Conservation (phyloP, 2,113 vertebrate genomes). For the Holacanthus passer region DNA sequence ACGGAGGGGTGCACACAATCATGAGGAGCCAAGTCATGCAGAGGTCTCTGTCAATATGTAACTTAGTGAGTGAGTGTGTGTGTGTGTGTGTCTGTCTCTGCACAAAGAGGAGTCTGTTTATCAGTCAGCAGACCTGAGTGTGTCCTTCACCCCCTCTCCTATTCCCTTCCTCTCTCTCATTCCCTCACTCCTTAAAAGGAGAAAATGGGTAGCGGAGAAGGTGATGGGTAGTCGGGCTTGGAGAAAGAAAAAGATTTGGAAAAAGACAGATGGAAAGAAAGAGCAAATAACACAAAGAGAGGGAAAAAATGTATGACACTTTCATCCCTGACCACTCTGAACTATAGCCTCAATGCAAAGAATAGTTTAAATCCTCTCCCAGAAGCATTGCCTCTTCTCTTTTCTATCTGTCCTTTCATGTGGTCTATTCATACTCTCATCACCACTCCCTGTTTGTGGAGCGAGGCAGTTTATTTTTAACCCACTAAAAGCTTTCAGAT, state of each 20-base stretch:
- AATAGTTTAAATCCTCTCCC: slow-evolving; percentile 33
- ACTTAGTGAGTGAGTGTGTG: slow-evolving; percentile 53
- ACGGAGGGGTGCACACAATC: slow-evolving; percentile 39
- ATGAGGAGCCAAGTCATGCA: slow-evolving; percentile 71
- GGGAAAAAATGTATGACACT: not conserved
- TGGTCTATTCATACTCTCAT: slow-evolving; percentile 61
- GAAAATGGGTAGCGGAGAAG: slow-evolving; percentile 57
- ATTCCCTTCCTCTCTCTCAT: slow-evolving; percentile 42
- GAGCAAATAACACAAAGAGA: slow-evolving; percentile 19
- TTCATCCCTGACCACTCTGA: slow-evolving; percentile 34
- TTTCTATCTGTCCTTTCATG: slow-evolving; percentile 44
- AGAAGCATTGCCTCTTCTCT: slow-evolving; percentile 28
- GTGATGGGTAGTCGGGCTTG: slow-evolving; percentile 49
- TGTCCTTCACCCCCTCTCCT: slow-evolving; percentile 53
- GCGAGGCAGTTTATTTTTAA: slow-evolving; percentile 78
- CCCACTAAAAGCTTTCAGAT: slow-evolving; percentile 79
- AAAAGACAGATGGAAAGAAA: slow-evolving; percentile 32
- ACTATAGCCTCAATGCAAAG: slow-evolving; percentile 11
- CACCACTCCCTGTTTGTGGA: slow-evolving; percentile 67
- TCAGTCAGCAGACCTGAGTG: slow-evolving; percentile 74
- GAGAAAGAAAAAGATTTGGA: slow-evolving; percentile 1
- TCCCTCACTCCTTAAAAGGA: slow-evolving; percentile 81
- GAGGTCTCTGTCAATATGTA: slow-evolving; percentile 76
- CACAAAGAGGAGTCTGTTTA: slow-evolving; percentile 82
- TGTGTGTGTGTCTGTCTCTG: slow-evolving; percentile 29